Evolutionary conservation across 2,888 invertebrate genomes (phyloP).

Genomic region (Pimpla rufipes): DNA sequence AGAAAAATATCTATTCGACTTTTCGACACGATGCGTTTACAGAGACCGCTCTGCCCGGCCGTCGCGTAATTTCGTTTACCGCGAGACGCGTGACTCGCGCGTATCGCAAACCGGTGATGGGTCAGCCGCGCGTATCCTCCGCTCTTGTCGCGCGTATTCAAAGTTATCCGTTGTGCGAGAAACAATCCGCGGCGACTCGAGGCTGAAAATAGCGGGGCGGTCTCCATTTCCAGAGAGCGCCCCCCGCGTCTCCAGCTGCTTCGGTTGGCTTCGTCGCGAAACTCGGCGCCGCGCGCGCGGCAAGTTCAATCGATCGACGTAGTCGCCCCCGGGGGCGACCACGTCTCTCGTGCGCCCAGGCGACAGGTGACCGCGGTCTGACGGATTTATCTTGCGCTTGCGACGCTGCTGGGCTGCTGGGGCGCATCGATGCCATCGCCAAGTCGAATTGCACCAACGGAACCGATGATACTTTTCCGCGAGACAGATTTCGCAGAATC

Average conservation of each 20-base stretch:
- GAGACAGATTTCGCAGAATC: too few relatives aligned
- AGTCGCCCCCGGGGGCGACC: conserved; percentile 9
- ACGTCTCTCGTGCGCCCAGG: conserved; percentile 26
- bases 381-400: conserved; percentile 51
- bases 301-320: conserved; percentile 48
- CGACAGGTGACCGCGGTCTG: conserved; percentile 51
- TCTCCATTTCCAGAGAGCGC: conserved; percentile 13
- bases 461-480: too few relatives aligned
- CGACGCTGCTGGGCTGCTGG: too few relatives aligned
- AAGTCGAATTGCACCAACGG: too few relatives aligned
- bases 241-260: conserved; percentile 9
- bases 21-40: too few relatives aligned
- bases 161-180: background rate
- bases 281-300: background rate
- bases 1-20: too few relatives aligned
- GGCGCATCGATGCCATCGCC: too few relatives aligned
- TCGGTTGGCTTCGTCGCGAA: conserved; percentile 26
- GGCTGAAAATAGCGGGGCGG: conserved; percentile 30
- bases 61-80: too few relatives aligned
- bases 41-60: too few relatives aligned
- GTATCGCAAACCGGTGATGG: background rate
- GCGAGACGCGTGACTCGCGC: too few relatives aligned
- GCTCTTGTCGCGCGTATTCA: background rate
- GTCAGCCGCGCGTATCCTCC: background rate
- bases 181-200: background rate